phyloP scores from a whole-genome alignment of 2,113 vertebrate genomes.

The Cebus imitator region DNA sequence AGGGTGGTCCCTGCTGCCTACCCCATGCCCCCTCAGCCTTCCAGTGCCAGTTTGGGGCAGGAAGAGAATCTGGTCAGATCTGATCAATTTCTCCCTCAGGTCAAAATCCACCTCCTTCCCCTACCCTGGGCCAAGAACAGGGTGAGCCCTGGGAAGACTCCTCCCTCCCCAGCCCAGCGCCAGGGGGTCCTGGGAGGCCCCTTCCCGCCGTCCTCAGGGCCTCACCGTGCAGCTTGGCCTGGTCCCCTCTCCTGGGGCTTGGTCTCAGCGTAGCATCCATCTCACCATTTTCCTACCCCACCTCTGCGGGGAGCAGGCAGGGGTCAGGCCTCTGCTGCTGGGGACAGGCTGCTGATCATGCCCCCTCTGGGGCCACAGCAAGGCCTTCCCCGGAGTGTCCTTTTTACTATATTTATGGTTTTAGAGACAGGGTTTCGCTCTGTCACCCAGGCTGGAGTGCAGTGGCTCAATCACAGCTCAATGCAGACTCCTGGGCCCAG shows the following conservation, averaged over 20 bases:
- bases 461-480: no score
- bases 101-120: slow-evolving; percentile 59
- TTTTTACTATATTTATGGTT: no score
- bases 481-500: no score
- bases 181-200: no score
- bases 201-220: not conserved
- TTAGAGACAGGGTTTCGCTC: no score
- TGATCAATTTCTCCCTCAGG: slow-evolving; percentile 82
- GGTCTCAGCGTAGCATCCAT: not conserved
- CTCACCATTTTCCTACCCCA: not conserved
- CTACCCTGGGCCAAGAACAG: slow-evolving; percentile 78
- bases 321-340: no score
- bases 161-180: not conserved
- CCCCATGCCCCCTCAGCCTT: no score
- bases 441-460: no score
- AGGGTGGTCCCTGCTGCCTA: not conserved
- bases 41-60: slow-evolving; percentile 83
- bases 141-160: not conserved
- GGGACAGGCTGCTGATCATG: not conserved
- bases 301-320: not conserved
- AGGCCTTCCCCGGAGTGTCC: not conserved
- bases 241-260: not conserved
- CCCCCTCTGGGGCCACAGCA: not conserved
- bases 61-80: slow-evolving; percentile 79
- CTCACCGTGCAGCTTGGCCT: not conserved